Evolutionary conservation across 2,888 invertebrate species (phyloP).

Genomic region (Sphaerophoria taeniata): DNA sequence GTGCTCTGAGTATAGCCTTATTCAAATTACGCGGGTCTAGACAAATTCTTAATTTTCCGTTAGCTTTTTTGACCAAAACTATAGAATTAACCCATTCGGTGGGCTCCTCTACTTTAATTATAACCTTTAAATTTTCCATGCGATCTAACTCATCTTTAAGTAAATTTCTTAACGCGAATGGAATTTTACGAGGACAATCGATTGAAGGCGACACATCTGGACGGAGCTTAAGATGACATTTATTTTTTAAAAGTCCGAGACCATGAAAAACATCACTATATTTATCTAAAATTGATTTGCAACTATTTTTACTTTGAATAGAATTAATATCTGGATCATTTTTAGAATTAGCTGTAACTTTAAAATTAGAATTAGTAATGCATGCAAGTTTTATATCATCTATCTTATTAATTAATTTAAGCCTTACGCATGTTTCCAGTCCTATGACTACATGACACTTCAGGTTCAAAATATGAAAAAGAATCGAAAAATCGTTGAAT

Average conservation of each 20-base stretch:
- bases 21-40: constrained; percentile 72
- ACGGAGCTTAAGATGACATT: neutral
- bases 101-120: constrained; percentile 57
- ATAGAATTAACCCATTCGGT: constrained; percentile 71
- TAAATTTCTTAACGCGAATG: constrained; percentile 9
- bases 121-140: constrained; percentile 39
- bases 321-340: neutral
- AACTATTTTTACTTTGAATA: neutral
- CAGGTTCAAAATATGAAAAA: neutral
- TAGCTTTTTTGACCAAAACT: too few species aligned
- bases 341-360: neutral
- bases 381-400: neutral
- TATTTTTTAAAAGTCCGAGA: constrained; percentile 4
- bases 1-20: constrained; percentile 58
- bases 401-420: constrained; percentile 4
- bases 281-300: constrained; percentile 22
- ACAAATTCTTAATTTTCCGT: too few species aligned
- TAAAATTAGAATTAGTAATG: neutral
- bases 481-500: neutral
- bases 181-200: constrained; percentile 11
- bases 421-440: neutral
- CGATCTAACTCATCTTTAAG: too few species aligned
- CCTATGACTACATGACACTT: constrained; percentile 2
- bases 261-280: constrained; percentile 12
- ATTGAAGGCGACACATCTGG: neutral